Evolutionary conservation across 1,140 invertebrate species (phyloP).

Genomic region (Lordiphosa clarofinis): DNA sequence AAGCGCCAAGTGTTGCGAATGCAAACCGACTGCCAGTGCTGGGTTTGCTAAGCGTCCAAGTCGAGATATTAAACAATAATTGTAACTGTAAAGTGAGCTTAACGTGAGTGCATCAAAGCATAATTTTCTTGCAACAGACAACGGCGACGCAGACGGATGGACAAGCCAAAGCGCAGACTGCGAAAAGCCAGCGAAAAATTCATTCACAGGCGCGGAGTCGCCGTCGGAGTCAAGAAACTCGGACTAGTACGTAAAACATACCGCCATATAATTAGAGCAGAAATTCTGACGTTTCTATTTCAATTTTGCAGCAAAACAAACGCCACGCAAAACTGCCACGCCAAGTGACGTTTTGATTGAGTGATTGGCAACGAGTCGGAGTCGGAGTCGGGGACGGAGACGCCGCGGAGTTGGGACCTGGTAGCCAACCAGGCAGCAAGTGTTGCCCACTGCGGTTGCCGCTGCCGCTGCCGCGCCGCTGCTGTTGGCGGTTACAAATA

Average conservation of each 20-base stretch:
- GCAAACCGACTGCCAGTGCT: constrained; percentile 31
- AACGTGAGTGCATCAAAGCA: constrained; percentile 78
- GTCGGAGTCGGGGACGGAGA: constrained; percentile 36
- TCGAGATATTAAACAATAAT: constrained; percentile 77
- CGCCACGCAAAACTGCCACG: constrained; percentile 75
- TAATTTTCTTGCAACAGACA: constrained; percentile 76
- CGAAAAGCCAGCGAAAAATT: constrained; percentile 42
- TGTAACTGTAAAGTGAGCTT: constrained; percentile 78
- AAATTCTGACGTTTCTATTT: constrained; percentile 80
- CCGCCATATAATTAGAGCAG: constrained; percentile 79
- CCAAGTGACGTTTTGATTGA: constrained; percentile 79
- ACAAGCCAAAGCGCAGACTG: constrained; percentile 48
- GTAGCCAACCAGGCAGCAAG: constrained; percentile 74
- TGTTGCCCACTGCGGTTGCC: constrained; percentile 68
- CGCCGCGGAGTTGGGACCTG: constrained; percentile 18
- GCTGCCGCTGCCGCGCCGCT: constrained; percentile 19
- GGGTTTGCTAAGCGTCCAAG: constrained; percentile 57
- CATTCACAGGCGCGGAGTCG: constrained; percentile 23
- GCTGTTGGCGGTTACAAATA: constrained; percentile 61
- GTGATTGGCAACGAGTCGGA: constrained; percentile 78
- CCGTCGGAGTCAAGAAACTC: constrained; percentile 64
- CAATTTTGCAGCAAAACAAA: constrained; percentile 70
- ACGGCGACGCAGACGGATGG: constrained; percentile 37
- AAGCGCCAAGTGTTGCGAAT: constrained; percentile 68
- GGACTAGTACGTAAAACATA: constrained; percentile 69